A percentile compares a stretch with the other conserved stretches of the same genome.
Evolutionary conservation across 2,113 vertebrate species (phyloP).

Genomic region (Seriola aureovittata): DNA sequence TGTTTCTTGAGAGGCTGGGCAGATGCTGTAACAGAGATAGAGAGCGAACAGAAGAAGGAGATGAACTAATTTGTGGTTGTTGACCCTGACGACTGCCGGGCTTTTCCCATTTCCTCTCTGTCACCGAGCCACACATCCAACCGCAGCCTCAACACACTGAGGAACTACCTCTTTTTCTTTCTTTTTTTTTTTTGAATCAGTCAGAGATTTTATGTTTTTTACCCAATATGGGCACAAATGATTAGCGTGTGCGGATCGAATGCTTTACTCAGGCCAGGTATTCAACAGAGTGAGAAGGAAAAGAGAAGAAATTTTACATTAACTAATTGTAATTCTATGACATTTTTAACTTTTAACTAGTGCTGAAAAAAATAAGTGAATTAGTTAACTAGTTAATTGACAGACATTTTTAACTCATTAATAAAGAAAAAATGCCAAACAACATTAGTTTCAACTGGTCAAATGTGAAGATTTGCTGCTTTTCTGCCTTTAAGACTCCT

Average conservation of each 20-base stretch:
- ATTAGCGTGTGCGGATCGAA: too few species aligned
- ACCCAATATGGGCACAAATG: background rate
- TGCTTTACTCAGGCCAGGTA: too few species aligned
- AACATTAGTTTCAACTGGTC: background rate
- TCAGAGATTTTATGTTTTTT: background rate
- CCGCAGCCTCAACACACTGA: background rate
- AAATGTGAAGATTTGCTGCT: too few species aligned
- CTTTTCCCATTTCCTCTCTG: constrained; percentile 58
- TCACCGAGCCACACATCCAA: constrained; percentile 25
- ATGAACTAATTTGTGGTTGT: constrained; percentile 54
- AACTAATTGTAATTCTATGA: background rate
- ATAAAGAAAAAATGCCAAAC: background rate
- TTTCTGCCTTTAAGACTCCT: too few species aligned
- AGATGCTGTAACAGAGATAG: constrained; percentile 4
- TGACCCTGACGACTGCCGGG: constrained; percentile 44
- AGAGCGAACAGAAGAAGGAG: constrained; percentile 25
- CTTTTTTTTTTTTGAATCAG: background rate
- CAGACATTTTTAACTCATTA: background rate
- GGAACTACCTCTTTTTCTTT: background rate
- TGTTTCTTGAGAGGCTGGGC: constrained; percentile 32
- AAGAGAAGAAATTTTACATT: background rate
- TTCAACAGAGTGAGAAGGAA: too few species aligned
- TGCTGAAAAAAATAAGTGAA: background rate
- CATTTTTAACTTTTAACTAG: background rate
- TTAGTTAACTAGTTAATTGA: background rate